These are phyloP conservation scores for Anas capensis DNA, from an alignment of 2,797 vertebrate species.

Conservation along the genomic window DNA sequence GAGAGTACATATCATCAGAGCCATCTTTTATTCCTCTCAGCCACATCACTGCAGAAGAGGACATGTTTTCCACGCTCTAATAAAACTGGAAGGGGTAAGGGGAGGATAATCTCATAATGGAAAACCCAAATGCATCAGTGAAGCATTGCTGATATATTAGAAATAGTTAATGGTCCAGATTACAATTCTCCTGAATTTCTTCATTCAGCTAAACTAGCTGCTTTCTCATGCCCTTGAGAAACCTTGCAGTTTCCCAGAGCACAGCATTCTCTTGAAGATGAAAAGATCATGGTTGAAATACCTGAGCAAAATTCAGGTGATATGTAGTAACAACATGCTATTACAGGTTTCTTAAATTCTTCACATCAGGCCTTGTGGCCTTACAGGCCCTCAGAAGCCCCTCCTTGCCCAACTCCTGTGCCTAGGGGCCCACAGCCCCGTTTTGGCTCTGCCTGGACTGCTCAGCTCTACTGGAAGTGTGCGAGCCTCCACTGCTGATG, in stretches of 20 bases:
- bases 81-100: background rate
- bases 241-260: background rate
- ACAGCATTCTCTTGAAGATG: background rate
- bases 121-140: conserved; percentile 14
- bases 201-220: background rate
- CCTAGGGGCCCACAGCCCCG: background rate
- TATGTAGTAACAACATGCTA: rapidly evolving
- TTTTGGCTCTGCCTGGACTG: background rate
- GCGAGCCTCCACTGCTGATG: background rate
- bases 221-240: conserved; percentile 12
- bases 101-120: background rate
- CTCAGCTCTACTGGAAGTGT: background rate
- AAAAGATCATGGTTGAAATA: background rate
- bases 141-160: conserved; percentile 37
- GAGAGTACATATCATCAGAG: conserved; percentile 20
- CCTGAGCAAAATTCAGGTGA: background rate
- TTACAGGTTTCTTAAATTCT: background rate
- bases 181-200: conserved; percentile 5
- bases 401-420: rapidly evolving
- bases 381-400: background rate
- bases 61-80: background rate
- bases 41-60: background rate
- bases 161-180: conserved; percentile 32
- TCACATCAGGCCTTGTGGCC: background rate
- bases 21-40: conserved; percentile 37